phyloP scores from a whole-genome alignment of 2,113 vertebrate species.

The Saccopteryx bilineata region DNA sequence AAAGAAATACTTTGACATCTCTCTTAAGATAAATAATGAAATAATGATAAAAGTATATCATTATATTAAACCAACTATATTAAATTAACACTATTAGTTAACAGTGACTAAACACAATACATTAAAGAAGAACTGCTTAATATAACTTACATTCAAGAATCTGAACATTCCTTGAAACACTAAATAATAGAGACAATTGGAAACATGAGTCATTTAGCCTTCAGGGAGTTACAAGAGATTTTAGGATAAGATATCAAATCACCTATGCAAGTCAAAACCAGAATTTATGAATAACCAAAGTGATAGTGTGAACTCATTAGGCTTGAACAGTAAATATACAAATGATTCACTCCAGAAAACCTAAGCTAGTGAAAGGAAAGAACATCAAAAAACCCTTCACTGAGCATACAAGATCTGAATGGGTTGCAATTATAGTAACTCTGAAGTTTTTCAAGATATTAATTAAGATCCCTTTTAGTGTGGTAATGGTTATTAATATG shows the following conservation, averaged over 20 bases:
- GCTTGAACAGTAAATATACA: background rate
- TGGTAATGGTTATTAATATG: constrained; percentile 14
- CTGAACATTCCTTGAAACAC: constrained; percentile 4
- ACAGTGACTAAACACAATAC: background rate
- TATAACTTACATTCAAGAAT: background rate
- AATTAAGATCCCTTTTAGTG: background rate
- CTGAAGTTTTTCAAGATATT: background rate
- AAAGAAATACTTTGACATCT: background rate
- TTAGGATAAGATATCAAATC: background rate
- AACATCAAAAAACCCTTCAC: background rate
- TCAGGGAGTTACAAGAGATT: background rate
- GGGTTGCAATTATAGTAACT: background rate
- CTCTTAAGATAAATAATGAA: constrained; percentile 35
- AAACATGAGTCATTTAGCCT: background rate
- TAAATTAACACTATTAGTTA: background rate
- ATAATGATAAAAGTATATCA: background rate
- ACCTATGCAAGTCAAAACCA: background rate
- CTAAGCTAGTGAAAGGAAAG: background rate
- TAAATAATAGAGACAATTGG: background rate
- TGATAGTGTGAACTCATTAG: background rate
- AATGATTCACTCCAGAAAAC: background rate
- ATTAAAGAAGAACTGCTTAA: background rate
- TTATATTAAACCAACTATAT: background rate
- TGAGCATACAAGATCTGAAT: background rate
- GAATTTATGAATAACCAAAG: background rate